Evolutionary conservation across 2,888 invertebrate genomes (phyloP), one percentile per base, ranked within the genome.

Genomic region (Euzetes globulus): DNA sequence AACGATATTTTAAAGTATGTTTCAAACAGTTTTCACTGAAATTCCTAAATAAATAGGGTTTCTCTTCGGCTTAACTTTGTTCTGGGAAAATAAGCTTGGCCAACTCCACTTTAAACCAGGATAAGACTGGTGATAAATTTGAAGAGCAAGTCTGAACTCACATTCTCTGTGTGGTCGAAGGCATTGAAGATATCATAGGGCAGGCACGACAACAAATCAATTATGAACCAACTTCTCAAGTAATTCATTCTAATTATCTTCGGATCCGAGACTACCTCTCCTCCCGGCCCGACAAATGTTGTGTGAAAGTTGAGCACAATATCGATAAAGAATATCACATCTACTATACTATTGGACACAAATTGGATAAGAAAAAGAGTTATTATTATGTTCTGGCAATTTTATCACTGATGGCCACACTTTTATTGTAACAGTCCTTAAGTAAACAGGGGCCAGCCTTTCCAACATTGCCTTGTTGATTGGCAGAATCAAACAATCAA

Each of bases 161-260:
- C 80, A 76, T 80, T 97, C 86, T 98, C 97, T 84, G 96, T 97
- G 84, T 97, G 94, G 86, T 98, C 98, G 87, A 99, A 99, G 80
- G 98, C 98, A 86, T 99, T 99, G 89, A 99, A 99, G 81, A 99
- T 97, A 86, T 99, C 99, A 85, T 99, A 99, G 79, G 99, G 99
- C 85, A 99, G 88, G 86, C 99, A 99, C 81, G 97, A 97, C 79
- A 99, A 88, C 82, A 99, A 88, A 85, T 99, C 99, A 83, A 99
- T 97, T 81, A 99, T 90, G 86, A 99, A 99, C 99, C 99, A 99
- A 80, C 96, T 96, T 85, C 95, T 94, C 82, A 99, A 88, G 86
- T 99, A 99, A 87, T 99, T 99, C 91, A 94, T 94, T 81, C 95
- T 88, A 83, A 97, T 96, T 80, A 95, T 93, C 84, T 95, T 95